These are phyloP conservation scores for Anoplolepis gracilipes DNA, from an alignment of 1,140 invertebrate species.

Conservation along the genomic window DNA sequence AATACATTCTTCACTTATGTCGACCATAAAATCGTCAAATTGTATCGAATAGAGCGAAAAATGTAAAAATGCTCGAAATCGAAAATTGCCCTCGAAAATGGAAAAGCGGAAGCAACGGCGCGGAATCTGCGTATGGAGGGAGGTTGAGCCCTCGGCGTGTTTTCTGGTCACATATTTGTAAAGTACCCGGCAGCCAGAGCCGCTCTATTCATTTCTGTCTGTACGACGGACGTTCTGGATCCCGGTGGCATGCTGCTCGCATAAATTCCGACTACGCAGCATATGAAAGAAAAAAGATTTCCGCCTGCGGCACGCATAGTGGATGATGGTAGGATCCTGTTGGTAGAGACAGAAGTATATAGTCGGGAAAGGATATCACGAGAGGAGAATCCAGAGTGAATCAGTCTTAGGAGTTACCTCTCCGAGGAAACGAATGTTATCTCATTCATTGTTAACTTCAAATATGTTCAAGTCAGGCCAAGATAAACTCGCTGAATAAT, in stretches of 20 bases:
- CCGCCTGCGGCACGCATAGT: conserved; percentile 44
- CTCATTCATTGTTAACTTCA: conserved; percentile 25
- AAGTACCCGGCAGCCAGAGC: conserved; percentile 78
- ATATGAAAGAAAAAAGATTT: conserved; percentile 74
- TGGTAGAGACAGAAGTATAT: conserved; percentile 41
- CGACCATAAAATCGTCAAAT: not conserved
- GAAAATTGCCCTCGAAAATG: conserved; percentile 9
- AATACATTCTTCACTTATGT: not conserved
- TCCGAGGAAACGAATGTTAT: conserved; percentile 47
- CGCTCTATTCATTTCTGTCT: conserved; percentile 81
- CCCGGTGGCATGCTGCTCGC: conserved; percentile 74
- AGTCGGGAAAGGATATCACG: conserved; percentile 36
- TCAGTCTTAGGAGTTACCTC: conserved; percentile 62
- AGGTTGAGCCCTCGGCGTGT: conserved; percentile 73
- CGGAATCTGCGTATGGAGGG: conserved; percentile 1
- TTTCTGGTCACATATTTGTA: conserved; percentile 84
- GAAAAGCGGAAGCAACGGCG: not conserved
- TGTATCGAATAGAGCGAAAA: conserved; percentile 25
- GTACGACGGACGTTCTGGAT: conserved; percentile 62
- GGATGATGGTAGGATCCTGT: conserved; percentile 29
- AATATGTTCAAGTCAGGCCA: not conserved
- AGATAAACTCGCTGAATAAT: not conserved
- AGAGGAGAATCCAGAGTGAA: conserved; percentile 50
- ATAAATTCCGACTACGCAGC: conserved; percentile 80
- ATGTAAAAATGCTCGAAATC: conserved; percentile 36